Conservation (phyloP, 2,888 invertebrate genomes). For the Tetragonula carbonaria region DNA sequence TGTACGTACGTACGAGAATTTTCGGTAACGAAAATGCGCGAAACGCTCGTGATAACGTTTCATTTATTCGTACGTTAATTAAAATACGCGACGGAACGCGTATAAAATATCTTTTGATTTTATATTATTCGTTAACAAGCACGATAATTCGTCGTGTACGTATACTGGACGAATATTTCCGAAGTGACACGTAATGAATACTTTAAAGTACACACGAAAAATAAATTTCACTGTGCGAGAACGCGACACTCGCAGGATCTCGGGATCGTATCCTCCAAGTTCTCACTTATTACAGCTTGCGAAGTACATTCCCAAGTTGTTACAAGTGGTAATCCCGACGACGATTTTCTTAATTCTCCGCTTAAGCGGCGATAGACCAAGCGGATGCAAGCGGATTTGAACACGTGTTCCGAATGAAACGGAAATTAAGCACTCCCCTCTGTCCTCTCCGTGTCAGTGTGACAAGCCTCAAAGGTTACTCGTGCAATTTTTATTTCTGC, state of each 20-base stretch:
- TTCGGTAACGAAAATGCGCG: slow-evolving; percentile 4
- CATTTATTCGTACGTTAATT: not conserved
- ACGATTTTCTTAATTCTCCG: slow-evolving; percentile 36
- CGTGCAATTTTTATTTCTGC: not conserved
- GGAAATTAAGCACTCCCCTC: slow-evolving; percentile 14
- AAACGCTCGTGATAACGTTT: slow-evolving; percentile 17
- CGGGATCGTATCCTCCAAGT: not conserved
- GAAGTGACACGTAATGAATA: not conserved
- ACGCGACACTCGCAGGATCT: not conserved
- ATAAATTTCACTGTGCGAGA: not conserved
- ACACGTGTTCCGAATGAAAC: not conserved
- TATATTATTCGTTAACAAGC: not conserved
- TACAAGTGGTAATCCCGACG: slow-evolving; percentile 16
- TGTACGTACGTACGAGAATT: not conserved
- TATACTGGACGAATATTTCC: not conserved
- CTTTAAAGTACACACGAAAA: not conserved
- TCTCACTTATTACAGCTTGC: slow-evolving; percentile 15
- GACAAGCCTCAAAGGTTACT: not conserved
- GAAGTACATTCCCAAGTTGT: slow-evolving; percentile 17
- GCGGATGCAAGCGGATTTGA: slow-evolving; percentile 12
- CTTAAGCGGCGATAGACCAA: not conserved
- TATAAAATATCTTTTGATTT: not conserved
- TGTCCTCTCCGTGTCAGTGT: not conserved
- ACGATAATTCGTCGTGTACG: not conserved
- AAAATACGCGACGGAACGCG: not conserved